phyloP scores from a whole-genome alignment of 1,140 invertebrate genomes.

The Subanguina moxae region DNA sequence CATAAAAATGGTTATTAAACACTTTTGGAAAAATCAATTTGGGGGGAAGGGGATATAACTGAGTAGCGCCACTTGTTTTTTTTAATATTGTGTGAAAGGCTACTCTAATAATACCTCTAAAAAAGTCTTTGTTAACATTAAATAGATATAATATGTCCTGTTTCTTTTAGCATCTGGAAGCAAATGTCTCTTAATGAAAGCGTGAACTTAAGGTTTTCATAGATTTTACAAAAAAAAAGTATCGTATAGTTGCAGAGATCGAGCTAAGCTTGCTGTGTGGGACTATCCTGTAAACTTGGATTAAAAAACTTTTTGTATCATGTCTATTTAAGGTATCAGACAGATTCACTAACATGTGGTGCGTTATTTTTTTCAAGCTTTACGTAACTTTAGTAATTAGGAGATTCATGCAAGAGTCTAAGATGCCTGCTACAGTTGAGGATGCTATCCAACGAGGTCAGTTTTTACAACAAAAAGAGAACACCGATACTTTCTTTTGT shows the following conservation, averaged over 20 bases:
- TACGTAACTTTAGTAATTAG: not conserved
- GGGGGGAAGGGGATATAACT: no score
- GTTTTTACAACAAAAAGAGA: not conserved
- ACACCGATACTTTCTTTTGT: no score
- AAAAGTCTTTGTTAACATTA: no score
- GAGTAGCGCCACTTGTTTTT: no score
- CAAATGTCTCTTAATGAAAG: constrained; percentile 92
- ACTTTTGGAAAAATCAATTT: no score
- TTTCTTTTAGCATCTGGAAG: constrained; percentile 81
- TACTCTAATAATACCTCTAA: no score
- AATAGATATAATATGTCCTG: no score
- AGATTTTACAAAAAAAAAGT: no score
- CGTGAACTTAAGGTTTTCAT: constrained; percentile 66
- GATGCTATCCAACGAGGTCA: constrained; percentile 70
- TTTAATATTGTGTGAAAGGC: no score
- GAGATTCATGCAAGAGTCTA: constrained; percentile 66
- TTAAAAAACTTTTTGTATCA: not conserved
- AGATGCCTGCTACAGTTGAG: constrained; percentile 72
- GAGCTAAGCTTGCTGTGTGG: constrained; percentile 91
- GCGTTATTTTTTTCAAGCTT: constrained; percentile 61
- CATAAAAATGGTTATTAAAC: no score
- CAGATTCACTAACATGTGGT: constrained; percentile 97
- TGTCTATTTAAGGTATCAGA: constrained; percentile 67
- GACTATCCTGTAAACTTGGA: constrained; percentile 78
- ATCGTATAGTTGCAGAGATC: constrained; percentile 67